A percentile compares a stretch with the other conserved stretches of the same genome.
These are phyloP conservation scores for Coptodon rendalli DNA, from an alignment of 2,113 vertebrate genomes.

Conservation along the genomic window DNA sequence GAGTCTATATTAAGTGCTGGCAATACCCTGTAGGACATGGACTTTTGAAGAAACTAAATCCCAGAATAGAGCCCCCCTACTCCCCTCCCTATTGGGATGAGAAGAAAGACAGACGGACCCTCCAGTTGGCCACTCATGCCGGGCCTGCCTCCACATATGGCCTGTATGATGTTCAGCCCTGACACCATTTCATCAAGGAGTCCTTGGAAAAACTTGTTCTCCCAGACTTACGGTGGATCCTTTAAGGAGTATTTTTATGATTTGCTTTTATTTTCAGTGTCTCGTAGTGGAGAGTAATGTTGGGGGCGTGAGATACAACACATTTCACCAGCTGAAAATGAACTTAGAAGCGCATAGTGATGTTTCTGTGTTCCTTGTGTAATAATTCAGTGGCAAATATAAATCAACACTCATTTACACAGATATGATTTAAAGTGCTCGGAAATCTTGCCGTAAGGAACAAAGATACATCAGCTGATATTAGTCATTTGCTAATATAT, in stretches of 20 bases:
- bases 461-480: background rate
- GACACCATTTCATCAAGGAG: slow-evolving; percentile 42
- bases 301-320: background rate
- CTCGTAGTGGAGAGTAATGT: background rate
- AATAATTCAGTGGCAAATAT: background rate
- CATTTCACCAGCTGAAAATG: background rate
- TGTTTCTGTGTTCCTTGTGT: background rate
- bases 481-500: background rate
- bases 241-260: background rate
- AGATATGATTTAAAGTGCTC: background rate
- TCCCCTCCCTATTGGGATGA: slow-evolving; percentile 12
- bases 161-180: slow-evolving; percentile 27
- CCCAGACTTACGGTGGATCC: background rate
- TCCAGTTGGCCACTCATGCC: slow-evolving; percentile 45
- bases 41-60: slow-evolving; percentile 12
- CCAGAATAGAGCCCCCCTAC: slow-evolving; percentile 20
- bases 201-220: background rate
- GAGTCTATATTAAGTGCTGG: slow-evolving; percentile 33
- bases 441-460: background rate
- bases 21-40: slow-evolving; percentile 2
- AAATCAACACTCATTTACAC: background rate
- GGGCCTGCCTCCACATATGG: slow-evolving; percentile 53
- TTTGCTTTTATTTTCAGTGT: background rate
- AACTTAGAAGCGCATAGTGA: background rate
- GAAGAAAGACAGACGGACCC: slow-evolving; percentile 46